phyloP scores from a whole-genome alignment of 2,888 invertebrate species.

The Ormyrus nitidulus region DNA sequence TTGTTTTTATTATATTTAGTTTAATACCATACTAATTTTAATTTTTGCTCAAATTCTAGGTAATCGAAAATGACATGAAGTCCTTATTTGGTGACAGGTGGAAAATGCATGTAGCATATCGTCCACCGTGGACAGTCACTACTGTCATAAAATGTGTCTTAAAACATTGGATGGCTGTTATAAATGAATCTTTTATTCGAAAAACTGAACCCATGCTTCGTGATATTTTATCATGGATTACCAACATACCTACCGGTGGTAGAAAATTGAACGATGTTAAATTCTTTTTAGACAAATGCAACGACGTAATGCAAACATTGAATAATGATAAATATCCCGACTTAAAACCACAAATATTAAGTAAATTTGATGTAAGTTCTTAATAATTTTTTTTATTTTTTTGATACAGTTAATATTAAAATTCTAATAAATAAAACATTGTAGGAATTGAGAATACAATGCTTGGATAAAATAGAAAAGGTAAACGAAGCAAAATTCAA shows the following conservation, averaged over 20 bases:
- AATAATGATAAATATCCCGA: slow-evolving; percentile 62
- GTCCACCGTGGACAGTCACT: slow-evolving; percentile 71
- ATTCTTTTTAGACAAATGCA: slow-evolving; percentile 63
- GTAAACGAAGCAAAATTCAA: slow-evolving; percentile 59
- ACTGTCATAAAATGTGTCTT: slow-evolving; percentile 69
- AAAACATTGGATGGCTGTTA: slow-evolving; percentile 74
- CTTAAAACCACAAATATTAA: slow-evolving; percentile 57
- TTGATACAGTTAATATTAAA: not conserved
- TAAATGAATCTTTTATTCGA: slow-evolving; percentile 68
- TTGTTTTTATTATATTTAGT: not conserved
- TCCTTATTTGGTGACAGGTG: slow-evolving; percentile 68
- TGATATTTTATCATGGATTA: slow-evolving; percentile 60
- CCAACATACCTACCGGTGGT: slow-evolving; percentile 59
- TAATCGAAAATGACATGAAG: slow-evolving; percentile 68
- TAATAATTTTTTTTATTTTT: slow-evolving; percentile 19
- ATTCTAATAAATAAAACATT: slow-evolving; percentile 15
- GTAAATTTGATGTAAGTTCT: slow-evolving; percentile 62
- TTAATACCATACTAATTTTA: not conserved
- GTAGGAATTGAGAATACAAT: slow-evolving; percentile 64
- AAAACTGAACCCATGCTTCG: slow-evolving; percentile 55
- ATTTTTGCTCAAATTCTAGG: slow-evolving; percentile 59
- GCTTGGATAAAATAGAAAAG: slow-evolving; percentile 56
- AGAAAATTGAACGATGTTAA: slow-evolving; percentile 63
- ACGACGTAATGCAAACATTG: slow-evolving; percentile 66
- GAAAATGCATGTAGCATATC: slow-evolving; percentile 67